A percentile compares a stretch with the other conserved stretches of the same genome.
phyloP scores from a whole-genome alignment of 2,113 vertebrate species.

The mouse (Mus musculus) region DNA sequence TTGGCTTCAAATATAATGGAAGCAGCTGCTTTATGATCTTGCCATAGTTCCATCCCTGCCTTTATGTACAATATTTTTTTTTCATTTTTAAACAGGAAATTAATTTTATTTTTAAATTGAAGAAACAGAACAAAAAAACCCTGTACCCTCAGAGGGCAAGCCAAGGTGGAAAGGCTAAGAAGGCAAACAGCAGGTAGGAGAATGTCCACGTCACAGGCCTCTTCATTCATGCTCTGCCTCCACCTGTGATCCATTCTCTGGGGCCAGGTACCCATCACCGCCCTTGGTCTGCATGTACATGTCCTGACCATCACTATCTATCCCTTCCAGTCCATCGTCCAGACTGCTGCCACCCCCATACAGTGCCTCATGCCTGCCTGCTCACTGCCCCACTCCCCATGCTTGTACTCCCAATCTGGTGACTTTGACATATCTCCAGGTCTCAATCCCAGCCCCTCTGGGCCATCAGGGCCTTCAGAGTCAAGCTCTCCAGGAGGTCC shows the following conservation, averaged over 20 bases:
- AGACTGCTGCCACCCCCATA: slow-evolving; percentile 79
- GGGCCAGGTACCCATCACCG: slow-evolving; percentile 90
- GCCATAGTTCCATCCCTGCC: no score
- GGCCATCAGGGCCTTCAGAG: slow-evolving; percentile 85
- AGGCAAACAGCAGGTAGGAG: neutral
- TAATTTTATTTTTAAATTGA: slow-evolving; percentile 81
- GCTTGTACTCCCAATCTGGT: slow-evolving; percentile 86
- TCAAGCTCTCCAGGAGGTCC: slow-evolving; percentile 73
- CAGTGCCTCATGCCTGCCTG: slow-evolving; percentile 80
- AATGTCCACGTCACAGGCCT: slow-evolving; percentile 37
- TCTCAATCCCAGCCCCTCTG: slow-evolving; percentile 85
- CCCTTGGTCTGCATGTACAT: slow-evolving; percentile 91
- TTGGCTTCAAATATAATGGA: neutral
- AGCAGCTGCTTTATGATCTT: neutral
- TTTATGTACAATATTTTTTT: neutral
- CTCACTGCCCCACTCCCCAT: slow-evolving; percentile 84
- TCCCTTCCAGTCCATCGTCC: slow-evolving; percentile 86
- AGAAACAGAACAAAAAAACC: slow-evolving; percentile 70
- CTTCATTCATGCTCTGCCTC: slow-evolving; percentile 89
- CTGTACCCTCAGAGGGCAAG: slow-evolving; percentile 47
- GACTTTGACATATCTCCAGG: slow-evolving; percentile 85
- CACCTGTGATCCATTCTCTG: slow-evolving; percentile 93
- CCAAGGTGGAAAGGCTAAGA: neutral
- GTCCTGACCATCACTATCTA: no score
- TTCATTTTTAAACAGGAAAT: slow-evolving; percentile 71